Evolutionary conservation across 1,140 invertebrate genomes (phyloP), one percentile per base, ranked within the genome.

Genomic region (Macrotrachela quadricornifera): DNA sequence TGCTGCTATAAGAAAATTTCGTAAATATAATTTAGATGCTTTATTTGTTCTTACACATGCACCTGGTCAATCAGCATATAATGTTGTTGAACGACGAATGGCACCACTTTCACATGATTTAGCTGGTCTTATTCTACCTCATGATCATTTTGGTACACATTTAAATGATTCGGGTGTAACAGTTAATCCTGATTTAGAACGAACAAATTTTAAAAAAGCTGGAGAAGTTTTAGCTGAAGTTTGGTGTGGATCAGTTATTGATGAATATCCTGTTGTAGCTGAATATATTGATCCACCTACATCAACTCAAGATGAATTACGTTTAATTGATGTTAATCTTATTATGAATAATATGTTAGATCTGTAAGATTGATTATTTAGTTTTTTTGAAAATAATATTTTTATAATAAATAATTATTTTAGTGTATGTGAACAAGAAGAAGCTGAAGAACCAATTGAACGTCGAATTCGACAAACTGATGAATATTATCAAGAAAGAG

Each of bases 31-130:
- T 61, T 58, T 71, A 41, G 71, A 73, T 58, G 67, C 63, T 43
- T 38, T 67, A 46, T 71, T 63, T 57, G 62, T 71, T 46, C 60
- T 59, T 14, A 68, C 64, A 6, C 67, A 72, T 63, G 68, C 70
- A 44, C 67, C 67, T 41, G 64, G 66, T n/a, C 51, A 60, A 21
- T 61, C 59, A 46, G 64, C 68, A 6, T 71, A 59, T 58, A 66
- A 63, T 52, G 53, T 53, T 21, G 64, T 64, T 11, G 62, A 66
- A 51, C 39, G 63, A 54, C 46, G 59, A 53, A 66, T 71, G 68
- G 69, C 68, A 46, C 66, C 68, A 21, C 57, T 72, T 21, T 66
- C 62, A 54, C 56, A 56, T 39, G 61, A 67, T 57, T 58, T 71
- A 40, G 41, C 64, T 49, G 65, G 67, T 46, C n/a, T 71, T 10